Evolutionary conservation across 2,888 invertebrate species (phyloP).

Genomic region (Pollenia labialis): DNA sequence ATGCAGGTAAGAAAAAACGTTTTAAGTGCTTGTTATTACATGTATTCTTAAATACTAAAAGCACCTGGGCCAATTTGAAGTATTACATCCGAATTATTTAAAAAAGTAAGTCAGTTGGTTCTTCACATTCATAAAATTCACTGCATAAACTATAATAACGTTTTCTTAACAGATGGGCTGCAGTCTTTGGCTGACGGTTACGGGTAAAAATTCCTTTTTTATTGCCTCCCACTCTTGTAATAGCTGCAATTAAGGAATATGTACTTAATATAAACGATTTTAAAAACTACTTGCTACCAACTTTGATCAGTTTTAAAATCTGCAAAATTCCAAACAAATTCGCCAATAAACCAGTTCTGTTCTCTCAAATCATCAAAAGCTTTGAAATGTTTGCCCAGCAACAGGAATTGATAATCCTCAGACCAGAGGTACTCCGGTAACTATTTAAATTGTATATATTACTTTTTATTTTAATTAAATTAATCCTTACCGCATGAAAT

Average conservation of each 20-base stretch:
- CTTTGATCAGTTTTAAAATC: conserved; percentile 98
- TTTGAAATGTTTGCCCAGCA: conserved; percentile 93
- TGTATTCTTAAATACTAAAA: conserved; percentile 21
- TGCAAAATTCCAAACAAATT: conserved; percentile 99
- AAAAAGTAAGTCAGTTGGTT: conserved; percentile 86
- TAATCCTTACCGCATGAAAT: conserved; percentile 90
- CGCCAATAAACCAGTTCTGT: conserved; percentile 94
- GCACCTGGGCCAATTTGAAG: not conserved
- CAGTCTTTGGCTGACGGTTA: conserved; percentile 94
- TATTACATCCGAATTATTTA: conserved; percentile 82
- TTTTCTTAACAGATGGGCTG: conserved; percentile 91
- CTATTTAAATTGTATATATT: conserved; percentile 83
- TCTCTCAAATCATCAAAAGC: conserved; percentile 93
- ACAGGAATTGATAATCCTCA: conserved; percentile 95
- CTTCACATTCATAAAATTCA: conserved; percentile 85
- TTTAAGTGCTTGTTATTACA: conserved; percentile 9
- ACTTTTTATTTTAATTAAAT: not conserved
- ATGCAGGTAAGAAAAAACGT: not conserved
- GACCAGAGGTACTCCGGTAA: conserved; percentile 94
- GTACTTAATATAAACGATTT: not conserved
- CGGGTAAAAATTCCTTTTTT: conserved; percentile 96
- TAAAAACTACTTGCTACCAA: conserved; percentile 82
- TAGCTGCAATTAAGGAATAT: conserved; percentile 84
- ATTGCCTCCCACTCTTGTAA: conserved; percentile 92
- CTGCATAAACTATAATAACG: conserved; percentile 89